Percentiles rank a stretch among this genome's conserved stretches.
Conservation (phyloP, 35 echinoderm and acorn worm genomes). For the Stichopus chloronotus region DNA sequence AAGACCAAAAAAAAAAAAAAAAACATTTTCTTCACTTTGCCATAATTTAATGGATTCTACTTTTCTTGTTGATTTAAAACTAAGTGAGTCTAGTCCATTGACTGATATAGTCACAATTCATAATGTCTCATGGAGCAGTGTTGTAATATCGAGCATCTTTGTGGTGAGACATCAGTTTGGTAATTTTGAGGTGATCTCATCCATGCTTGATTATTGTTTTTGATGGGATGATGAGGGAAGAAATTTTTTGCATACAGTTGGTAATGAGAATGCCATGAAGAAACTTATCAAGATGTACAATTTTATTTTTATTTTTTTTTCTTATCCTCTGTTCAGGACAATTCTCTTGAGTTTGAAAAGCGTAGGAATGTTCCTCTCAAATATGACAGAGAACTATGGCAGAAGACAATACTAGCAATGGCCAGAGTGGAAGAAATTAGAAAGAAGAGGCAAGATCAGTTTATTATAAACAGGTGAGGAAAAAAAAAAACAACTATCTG, state of each 20-base stretch:
- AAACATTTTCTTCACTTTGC: no score
- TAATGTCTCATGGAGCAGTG: no score
- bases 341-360: slow-evolving; percentile 99
- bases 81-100: no score
- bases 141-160: no score
- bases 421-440: slow-evolving; percentile 96
- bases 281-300: neutral
- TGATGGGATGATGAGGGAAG: neutral
- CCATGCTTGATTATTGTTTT: no score
- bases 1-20: no score
- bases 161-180: no score
- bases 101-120: no score
- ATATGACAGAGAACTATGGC: slow-evolving; percentile 90
- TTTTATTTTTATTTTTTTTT: neutral
- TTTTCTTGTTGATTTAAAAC: no score
- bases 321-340: slow-evolving; percentile 75
- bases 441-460: slow-evolving; percentile 88
- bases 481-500: no score
- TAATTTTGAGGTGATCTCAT: no score
- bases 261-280: neutral
- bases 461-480: slow-evolving; percentile 93
- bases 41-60: no score
- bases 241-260: neutral
- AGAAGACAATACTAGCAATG: slow-evolving; percentile 93
- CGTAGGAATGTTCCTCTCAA: slow-evolving; percentile 93